phyloP scores from a whole-genome alignment of 2,888 invertebrate genomes.

The Malthinus seriepunctatus region DNA sequence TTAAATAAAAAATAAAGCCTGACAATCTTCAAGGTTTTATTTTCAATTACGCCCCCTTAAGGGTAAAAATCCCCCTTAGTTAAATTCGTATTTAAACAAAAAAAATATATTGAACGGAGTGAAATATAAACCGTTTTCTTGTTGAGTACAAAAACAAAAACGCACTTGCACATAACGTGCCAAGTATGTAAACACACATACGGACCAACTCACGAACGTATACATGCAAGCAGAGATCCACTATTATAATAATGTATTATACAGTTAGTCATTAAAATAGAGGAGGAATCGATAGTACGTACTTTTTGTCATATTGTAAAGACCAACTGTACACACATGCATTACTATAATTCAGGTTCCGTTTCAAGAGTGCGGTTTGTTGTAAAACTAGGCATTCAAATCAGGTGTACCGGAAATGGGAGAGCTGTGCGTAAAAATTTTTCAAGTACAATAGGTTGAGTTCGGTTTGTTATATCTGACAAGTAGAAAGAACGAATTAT shows the following conservation, averaged over 20 bases:
- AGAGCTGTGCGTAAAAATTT: slow-evolving; percentile 13
- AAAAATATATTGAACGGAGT: no score
- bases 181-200: slow-evolving; percentile 4
- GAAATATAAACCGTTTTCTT: no score
- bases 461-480: slow-evolving; percentile 5
- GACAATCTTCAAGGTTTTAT: not conserved
- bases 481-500: not conserved
- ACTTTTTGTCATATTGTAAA: not conserved
- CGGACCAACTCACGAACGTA: slow-evolving; percentile 24
- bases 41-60: not conserved
- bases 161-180: slow-evolving; percentile 12
- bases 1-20: no score
- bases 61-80: no score
- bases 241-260: slow-evolving; percentile 30
- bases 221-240: slow-evolving; percentile 26
- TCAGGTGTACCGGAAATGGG: slow-evolving; percentile 19
- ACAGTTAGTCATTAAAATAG: slow-evolving; percentile 11
- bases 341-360: slow-evolving; percentile 10
- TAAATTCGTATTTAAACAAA: no score
- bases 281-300: not conserved
- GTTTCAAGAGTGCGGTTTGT: slow-evolving; percentile 10
- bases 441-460: slow-evolving; percentile 13
- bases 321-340: slow-evolving; percentile 17
- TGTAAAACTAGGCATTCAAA: not conserved
- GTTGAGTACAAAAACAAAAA: slow-evolving; percentile 4